A percentile compares a stretch with the other conserved stretches of the same genome.
phyloP scores from a whole-genome alignment of 1,140 invertebrate species.

The Neodiprion pinetum region DNA sequence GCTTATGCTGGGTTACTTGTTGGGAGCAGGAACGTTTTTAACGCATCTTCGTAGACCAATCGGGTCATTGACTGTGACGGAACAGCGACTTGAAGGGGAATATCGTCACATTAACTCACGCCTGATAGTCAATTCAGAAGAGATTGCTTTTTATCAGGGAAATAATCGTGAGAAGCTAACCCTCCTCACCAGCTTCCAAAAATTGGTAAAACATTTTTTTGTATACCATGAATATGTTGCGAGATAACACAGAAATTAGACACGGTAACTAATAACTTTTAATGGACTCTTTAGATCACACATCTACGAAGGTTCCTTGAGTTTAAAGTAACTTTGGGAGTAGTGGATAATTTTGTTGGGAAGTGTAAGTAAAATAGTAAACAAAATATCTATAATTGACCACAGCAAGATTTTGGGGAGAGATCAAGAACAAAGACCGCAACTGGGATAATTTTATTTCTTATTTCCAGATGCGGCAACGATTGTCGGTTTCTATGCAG shows the following conservation, averaged over 20 bases:
- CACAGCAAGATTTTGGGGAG: slow-evolving; percentile 10
- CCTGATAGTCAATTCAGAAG: slow-evolving; percentile 96
- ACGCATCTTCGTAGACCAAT: slow-evolving; percentile 86
- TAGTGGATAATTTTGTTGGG: slow-evolving; percentile 94
- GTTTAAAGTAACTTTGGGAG: slow-evolving; percentile 92
- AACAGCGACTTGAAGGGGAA: slow-evolving; percentile 97
- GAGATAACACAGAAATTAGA: not conserved
- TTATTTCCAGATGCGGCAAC: slow-evolving; percentile 85
- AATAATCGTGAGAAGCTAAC: slow-evolving; percentile 89
- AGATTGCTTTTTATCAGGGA: slow-evolving; percentile 97
- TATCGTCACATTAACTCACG: slow-evolving; percentile 96
- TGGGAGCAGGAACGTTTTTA: slow-evolving; percentile 82
- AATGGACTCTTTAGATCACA: slow-evolving; percentile 59
- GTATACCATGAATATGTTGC: slow-evolving; percentile 1
- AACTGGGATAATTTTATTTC: slow-evolving; percentile 29
- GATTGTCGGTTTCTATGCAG: slow-evolving; percentile 93
- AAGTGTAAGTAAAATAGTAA: slow-evolving; percentile 79
- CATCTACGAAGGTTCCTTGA: slow-evolving; percentile 90
- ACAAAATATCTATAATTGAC: slow-evolving; percentile 12
- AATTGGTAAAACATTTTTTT: slow-evolving; percentile 71
- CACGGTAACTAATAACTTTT: not conserved
- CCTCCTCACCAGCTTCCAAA: slow-evolving; percentile 86
- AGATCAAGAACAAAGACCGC: slow-evolving; percentile 5
- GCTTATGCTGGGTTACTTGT: slow-evolving; percentile 85
- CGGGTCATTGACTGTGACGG: slow-evolving; percentile 87